Conservation (phyloP, 1,140 invertebrate species). For the Oreohelix idahoensis region DNA sequence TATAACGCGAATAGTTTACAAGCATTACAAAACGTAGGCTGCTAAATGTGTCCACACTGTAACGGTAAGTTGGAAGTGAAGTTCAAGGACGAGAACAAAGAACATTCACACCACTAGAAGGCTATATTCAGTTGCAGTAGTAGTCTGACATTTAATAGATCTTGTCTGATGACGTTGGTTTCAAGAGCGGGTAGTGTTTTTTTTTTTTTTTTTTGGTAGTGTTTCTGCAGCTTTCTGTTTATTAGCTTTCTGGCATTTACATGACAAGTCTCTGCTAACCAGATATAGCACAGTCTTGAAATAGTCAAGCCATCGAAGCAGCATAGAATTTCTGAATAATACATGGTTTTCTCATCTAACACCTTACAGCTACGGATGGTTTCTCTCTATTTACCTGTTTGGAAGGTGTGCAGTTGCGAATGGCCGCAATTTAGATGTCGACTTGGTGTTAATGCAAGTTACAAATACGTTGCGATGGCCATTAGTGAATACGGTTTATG, state of each 20-base stretch:
- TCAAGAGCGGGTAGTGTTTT: too few species aligned
- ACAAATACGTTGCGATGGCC: too few species aligned
- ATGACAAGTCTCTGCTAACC: background rate
- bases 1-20: too few species aligned
- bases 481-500: too few species aligned
- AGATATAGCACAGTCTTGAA: background rate
- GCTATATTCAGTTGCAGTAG: background rate
- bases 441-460: too few species aligned
- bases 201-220: too few species aligned
- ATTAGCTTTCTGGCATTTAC: background rate
- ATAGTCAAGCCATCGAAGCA: background rate
- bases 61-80: background rate
- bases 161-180: too few species aligned
- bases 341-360: background rate
- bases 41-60: too few species aligned
- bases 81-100: background rate
- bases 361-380: background rate
- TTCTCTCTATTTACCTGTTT: background rate
- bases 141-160: background rate
- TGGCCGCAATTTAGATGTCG: too few species aligned
- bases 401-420: background rate
- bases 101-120: background rate
- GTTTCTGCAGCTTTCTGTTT: too few species aligned
- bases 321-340: background rate
- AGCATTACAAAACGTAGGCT: too few species aligned